A percentile compares a stretch with the other conserved stretches of the same genome.
These are phyloP conservation scores for Epinotia demarniana DNA, from an alignment of 2,888 invertebrate species.

Conservation along the genomic window DNA sequence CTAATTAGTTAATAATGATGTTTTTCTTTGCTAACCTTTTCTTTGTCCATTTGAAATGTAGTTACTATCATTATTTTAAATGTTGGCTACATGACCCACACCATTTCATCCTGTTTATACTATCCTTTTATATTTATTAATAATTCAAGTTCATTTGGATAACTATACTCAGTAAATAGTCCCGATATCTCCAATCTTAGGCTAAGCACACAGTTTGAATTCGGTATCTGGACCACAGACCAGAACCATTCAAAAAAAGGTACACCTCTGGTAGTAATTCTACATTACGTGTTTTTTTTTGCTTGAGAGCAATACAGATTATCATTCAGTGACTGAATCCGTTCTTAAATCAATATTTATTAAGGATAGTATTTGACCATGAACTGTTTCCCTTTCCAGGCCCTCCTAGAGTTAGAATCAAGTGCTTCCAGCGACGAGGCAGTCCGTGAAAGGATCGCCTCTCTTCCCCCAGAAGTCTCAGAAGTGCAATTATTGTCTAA, in stretches of 20 bases:
- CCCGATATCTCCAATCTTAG: background rate
- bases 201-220: too few relatives aligned
- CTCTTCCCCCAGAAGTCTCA: slow-evolving; percentile 96
- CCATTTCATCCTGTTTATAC: background rate
- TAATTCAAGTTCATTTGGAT: background rate
- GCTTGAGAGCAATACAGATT: too few relatives aligned
- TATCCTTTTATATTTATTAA: background rate
- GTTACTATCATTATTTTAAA: background rate
- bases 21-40: background rate
- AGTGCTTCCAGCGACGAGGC: slow-evolving; percentile 98
- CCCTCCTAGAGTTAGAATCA: slow-evolving; percentile 93
- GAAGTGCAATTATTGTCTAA: slow-evolving; percentile 94
- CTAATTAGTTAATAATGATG: background rate
- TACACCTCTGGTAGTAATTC: too few relatives aligned
- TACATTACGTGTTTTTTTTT: too few relatives aligned
- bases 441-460: slow-evolving; percentile 96
- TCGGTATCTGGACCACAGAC: too few relatives aligned
- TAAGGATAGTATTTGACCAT: slow-evolving; percentile 6
- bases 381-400: slow-evolving; percentile 65
- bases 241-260: too few relatives aligned
- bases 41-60: background rate
- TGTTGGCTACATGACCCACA: background rate
- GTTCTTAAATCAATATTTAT: background rate
- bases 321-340: too few relatives aligned
- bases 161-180: background rate